A percentile compares a stretch with the other conserved stretches of the same genome.
Conservation (phyloP, 2,797 vertebrate species). For the Trachurus trachurus region DNA sequence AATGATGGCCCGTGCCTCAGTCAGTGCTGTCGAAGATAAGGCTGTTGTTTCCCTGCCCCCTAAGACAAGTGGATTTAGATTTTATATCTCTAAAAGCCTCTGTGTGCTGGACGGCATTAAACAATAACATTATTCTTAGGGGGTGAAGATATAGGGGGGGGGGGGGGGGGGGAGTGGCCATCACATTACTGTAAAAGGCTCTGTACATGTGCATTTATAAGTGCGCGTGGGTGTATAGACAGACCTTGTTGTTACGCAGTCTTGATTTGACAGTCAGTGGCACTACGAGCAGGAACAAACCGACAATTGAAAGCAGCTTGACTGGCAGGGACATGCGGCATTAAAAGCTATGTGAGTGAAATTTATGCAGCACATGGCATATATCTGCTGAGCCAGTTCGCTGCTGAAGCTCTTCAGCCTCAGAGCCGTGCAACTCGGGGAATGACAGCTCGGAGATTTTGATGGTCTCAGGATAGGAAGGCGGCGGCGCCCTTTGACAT, state of each 20-base stretch:
- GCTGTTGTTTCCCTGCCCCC: conserved; percentile 43
- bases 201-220: not conserved
- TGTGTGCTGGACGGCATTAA: conserved; percentile 36
- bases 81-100: conserved; percentile 54
- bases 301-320: conserved; percentile 1
- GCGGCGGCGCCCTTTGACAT: conserved; percentile 42
- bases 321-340: conserved; percentile 17
- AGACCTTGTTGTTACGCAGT: not conserved
- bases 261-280: conserved; percentile 12
- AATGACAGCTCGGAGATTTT: conserved; percentile 59
- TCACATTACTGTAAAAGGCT: conserved; percentile 41
- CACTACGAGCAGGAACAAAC: not conserved
- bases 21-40: conserved; percentile 64
- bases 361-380: conserved; percentile 22
- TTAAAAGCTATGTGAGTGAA: conserved; percentile 16
- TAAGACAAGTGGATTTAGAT: conserved; percentile 64
- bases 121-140: conserved; percentile 37
- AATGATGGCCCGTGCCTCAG: conserved; percentile 68
- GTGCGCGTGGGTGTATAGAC: conserved; percentile 9
- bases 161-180: conserved; percentile 7
- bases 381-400: conserved; percentile 34
- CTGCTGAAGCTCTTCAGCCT: conserved; percentile 32
- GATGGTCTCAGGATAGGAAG: conserved; percentile 51
- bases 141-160: not conserved
- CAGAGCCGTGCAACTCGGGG: conserved; percentile 30